Evolutionary conservation across 2,797 vertebrate species (phyloP).

Genomic region (Tangara arthus): DNA sequence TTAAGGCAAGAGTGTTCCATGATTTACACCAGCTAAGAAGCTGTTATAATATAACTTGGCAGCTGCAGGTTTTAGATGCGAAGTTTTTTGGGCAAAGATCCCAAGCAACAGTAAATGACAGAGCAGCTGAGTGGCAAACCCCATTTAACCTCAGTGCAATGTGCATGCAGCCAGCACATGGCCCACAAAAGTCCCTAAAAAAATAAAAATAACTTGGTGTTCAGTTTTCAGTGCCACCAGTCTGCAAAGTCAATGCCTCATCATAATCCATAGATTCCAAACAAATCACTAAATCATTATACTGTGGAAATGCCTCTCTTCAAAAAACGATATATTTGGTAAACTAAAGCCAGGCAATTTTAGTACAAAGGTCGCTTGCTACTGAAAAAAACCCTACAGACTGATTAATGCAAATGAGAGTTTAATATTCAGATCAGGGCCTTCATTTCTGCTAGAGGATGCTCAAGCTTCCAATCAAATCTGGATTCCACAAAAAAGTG

Average conservation of each 20-base stretch:
- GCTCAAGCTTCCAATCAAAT: background rate
- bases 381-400: background rate
- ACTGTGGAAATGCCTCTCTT: background rate
- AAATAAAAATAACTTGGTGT: background rate
- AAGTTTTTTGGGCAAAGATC: constrained; percentile 26
- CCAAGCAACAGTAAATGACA: background rate
- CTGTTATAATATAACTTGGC: constrained; percentile 38
- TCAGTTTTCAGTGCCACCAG: background rate
- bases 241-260: background rate
- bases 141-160: background rate
- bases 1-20: constrained; percentile 32
- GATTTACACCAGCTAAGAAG: constrained; percentile 61
- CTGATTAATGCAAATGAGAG: background rate
- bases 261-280: background rate
- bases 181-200: background rate
- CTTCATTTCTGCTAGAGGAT: background rate
- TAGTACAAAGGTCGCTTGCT: background rate
- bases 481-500: background rate
- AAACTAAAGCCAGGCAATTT: background rate
- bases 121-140: background rate
- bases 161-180: background rate
- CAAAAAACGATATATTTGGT: background rate
- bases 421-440: background rate
- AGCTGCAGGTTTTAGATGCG: constrained; percentile 27
- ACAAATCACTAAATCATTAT: background rate